phyloP scores from a whole-genome alignment of 37 sponge, comb jelly and placozoan species.

The Aplysina aerophoba region DNA sequence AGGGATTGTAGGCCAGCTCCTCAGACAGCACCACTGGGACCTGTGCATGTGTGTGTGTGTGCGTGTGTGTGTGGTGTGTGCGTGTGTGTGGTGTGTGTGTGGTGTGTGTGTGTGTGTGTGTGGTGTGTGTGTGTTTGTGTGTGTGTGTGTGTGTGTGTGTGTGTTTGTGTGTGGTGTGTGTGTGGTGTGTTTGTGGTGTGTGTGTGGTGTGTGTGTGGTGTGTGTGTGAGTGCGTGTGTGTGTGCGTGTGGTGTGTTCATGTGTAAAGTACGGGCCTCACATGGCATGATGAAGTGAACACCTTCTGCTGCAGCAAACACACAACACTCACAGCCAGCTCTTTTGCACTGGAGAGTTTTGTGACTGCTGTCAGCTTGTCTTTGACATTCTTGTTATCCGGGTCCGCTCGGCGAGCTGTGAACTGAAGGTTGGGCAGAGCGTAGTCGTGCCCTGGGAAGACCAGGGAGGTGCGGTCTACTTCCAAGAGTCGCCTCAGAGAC shows the following conservation, averaged over 20 bases:
- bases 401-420: conserved; percentile 30
- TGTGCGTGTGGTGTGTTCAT: too few species aligned
- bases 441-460: conserved; percentile 84
- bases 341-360: background rate
- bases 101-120: background rate
- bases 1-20: conserved; percentile 73
- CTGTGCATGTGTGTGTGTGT: conserved; percentile 10
- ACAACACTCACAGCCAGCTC: conserved; percentile 14
- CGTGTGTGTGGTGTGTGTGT: too few species aligned
- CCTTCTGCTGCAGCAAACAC: background rate
- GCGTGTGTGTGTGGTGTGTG: too few species aligned
- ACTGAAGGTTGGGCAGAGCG: conserved; percentile 52
- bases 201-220: background rate
- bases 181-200: too few species aligned
- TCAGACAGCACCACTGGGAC: conserved; percentile 70
- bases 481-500: conserved; percentile 43
- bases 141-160: background rate
- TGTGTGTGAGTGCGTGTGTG: too few species aligned
- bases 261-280: background rate
- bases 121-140: too few species aligned
- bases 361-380: conserved; percentile 26
- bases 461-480: conserved; percentile 34
- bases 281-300: background rate
- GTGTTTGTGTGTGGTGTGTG: too few species aligned
- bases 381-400: conserved; percentile 47